A percentile compares a stretch with the other conserved stretches of the same genome.
These are phyloP conservation scores for Microctonus brassicae DNA, from an alignment of 2,888 invertebrate genomes.

Conservation along the genomic window DNA sequence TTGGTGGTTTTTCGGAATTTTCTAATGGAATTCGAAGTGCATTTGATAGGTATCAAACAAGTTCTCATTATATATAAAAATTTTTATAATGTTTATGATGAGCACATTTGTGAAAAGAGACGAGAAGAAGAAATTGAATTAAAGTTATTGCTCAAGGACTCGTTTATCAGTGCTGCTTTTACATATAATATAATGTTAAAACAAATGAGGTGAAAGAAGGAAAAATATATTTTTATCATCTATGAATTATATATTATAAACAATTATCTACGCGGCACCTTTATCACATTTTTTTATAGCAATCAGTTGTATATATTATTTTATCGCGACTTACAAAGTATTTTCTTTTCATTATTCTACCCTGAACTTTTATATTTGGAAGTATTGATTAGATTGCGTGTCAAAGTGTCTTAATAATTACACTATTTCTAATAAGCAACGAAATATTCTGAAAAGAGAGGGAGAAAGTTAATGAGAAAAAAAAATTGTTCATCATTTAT, in stretches of 20 bases:
- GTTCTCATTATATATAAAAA: conserved; percentile 56
- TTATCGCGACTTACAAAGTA: neutral
- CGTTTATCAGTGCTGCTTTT: neutral
- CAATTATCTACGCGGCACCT: neutral
- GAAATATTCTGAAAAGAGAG: neutral
- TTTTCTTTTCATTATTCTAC: neutral
- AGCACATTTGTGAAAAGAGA: neutral
- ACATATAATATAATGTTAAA: neutral
- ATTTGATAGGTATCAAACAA: conserved; percentile 65
- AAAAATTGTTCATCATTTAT: neutral
- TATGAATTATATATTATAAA: neutral
- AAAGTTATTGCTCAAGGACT: too few species aligned
- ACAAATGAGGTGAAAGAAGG: neutral
- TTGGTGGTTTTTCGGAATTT: conserved; percentile 36
- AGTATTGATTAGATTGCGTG: too few species aligned
- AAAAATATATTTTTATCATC: too few species aligned
- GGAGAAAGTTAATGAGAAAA: neutral
- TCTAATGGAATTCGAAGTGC: conserved; percentile 57
- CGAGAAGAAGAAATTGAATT: neutral
- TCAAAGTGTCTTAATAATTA: neutral
- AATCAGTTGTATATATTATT: neutral
- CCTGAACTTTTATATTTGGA: neutral
- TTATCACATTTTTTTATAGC: neutral
- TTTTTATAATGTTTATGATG: neutral
- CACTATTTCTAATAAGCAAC: neutral